phyloP scores from a whole-genome alignment of 2,797 vertebrate species.

The Pangasius mekongensis region DNA sequence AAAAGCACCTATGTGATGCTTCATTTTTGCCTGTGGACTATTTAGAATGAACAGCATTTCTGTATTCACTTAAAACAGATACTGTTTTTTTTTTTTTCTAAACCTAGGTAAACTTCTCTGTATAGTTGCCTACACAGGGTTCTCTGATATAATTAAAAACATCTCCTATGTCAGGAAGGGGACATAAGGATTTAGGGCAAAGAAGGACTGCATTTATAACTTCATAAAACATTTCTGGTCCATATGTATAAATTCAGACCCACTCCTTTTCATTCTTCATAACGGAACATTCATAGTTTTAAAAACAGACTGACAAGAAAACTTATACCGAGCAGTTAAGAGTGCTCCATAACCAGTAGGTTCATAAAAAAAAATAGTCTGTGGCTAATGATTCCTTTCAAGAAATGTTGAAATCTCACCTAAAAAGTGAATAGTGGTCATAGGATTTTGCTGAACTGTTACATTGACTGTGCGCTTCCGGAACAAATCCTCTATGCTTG shows the following conservation, averaged over 20 bases:
- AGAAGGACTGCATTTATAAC: background rate
- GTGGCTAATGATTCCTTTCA: background rate
- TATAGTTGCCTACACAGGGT: background rate
- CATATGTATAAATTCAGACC: background rate
- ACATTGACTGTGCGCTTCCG: slow-evolving; percentile 84
- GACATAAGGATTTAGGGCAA: slow-evolving; percentile 10
- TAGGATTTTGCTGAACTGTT: slow-evolving; percentile 67
- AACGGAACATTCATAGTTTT: background rate
- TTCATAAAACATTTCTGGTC: background rate
- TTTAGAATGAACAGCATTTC: slow-evolving; percentile 13
- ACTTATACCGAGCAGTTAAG: background rate
- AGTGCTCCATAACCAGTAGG: background rate
- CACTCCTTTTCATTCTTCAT: background rate
- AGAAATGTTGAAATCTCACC: slow-evolving; percentile 70
- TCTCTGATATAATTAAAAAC: slow-evolving; percentile 33
- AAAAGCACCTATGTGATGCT: slow-evolving; percentile 32
- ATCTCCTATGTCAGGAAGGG: slow-evolving; percentile 12
- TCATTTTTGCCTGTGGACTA: slow-evolving; percentile 31
- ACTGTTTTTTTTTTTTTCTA: too few species aligned
- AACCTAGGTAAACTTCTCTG: background rate
- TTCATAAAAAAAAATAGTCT: background rate
- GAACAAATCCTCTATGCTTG: slow-evolving; percentile 81
- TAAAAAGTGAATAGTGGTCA: slow-evolving; percentile 85
- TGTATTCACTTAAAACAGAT: background rate
- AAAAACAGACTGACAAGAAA: background rate